Evolutionary conservation across 2,797 vertebrate species (phyloP).

Genomic region (Leucoraja ocellata): DNA sequence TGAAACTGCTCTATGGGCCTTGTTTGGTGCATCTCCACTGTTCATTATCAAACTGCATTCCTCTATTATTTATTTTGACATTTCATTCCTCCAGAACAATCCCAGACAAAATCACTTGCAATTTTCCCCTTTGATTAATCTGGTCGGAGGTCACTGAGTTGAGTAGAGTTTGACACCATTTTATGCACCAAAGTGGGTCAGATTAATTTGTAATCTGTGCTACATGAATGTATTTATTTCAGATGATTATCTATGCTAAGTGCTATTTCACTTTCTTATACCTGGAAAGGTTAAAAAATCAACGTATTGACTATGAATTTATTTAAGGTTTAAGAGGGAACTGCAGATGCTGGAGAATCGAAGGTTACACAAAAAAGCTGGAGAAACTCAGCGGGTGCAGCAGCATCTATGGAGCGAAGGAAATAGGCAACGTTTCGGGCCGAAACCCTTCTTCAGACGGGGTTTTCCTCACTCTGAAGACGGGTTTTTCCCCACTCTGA

Average conservation of each 20-base stretch:
- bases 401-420: too few relatives aligned
- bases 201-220: neutral
- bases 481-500: too few relatives aligned
- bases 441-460: too few relatives aligned
- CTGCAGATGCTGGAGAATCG: too few relatives aligned
- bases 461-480: too few relatives aligned
- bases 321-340: too few relatives aligned
- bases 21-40: neutral
- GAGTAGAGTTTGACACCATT: slow-evolving; percentile 4
- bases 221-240: neutral
- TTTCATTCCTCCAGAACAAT: neutral
- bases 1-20: neutral
- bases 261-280: neutral
- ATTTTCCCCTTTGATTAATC: slow-evolving; percentile 17
- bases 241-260: neutral
- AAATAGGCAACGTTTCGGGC: too few relatives aligned
- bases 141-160: neutral
- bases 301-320: neutral
- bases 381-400: too few relatives aligned
- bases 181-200: neutral
- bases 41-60: neutral
- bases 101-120: neutral
- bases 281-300: neutral
- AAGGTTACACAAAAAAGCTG: too few relatives aligned
- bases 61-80: neutral